Evolutionary conservation across 2,888 invertebrate genomes (phyloP).

Genomic region (Timandra comae): DNA sequence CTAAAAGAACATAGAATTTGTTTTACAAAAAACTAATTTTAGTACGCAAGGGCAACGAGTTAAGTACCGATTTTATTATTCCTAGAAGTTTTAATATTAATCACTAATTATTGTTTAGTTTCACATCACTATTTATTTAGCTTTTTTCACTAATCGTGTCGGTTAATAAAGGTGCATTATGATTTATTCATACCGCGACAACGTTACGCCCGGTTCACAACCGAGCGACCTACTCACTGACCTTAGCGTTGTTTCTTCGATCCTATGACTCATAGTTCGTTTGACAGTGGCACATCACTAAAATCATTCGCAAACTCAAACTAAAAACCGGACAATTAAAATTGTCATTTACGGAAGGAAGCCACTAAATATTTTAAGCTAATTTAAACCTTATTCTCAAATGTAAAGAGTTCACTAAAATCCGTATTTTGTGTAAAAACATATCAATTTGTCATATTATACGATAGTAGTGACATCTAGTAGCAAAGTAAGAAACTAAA

Average conservation of each 20-base stretch:
- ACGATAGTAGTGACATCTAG: slow-evolving; percentile 30
- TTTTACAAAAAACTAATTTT: slow-evolving; percentile 45
- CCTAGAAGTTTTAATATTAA: slow-evolving; percentile 15
- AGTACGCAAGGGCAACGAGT: slow-evolving; percentile 39
- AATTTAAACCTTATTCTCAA: slow-evolving; percentile 12
- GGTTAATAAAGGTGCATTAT: slow-evolving; percentile 33
- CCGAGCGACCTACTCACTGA: slow-evolving; percentile 44
- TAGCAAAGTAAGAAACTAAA: slow-evolving; percentile 9
- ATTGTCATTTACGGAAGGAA: slow-evolving; percentile 2
- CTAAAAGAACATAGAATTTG: slow-evolving; percentile 45
- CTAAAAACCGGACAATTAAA: slow-evolving; percentile 7
- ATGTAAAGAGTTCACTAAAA: too few species aligned
- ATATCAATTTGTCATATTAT: too few species aligned
- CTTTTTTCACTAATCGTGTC: slow-evolving; percentile 28
- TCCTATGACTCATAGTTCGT: slow-evolving; percentile 40
- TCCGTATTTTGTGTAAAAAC: too few species aligned
- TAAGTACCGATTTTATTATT: slow-evolving; percentile 20
- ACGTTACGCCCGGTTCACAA: slow-evolving; percentile 24
- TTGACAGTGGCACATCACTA: slow-evolving; percentile 31
- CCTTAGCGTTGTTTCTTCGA: slow-evolving; percentile 36
- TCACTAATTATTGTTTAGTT: slow-evolving; percentile 24
- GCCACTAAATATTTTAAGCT: slow-evolving; percentile 2
- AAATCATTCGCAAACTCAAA: slow-evolving; percentile 11
- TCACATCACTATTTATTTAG: slow-evolving; percentile 47
- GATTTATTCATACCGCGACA: slow-evolving; percentile 22